phyloP scores from a whole-genome alignment of 1,140 invertebrate species.

The Drosophila bipectinata region DNA sequence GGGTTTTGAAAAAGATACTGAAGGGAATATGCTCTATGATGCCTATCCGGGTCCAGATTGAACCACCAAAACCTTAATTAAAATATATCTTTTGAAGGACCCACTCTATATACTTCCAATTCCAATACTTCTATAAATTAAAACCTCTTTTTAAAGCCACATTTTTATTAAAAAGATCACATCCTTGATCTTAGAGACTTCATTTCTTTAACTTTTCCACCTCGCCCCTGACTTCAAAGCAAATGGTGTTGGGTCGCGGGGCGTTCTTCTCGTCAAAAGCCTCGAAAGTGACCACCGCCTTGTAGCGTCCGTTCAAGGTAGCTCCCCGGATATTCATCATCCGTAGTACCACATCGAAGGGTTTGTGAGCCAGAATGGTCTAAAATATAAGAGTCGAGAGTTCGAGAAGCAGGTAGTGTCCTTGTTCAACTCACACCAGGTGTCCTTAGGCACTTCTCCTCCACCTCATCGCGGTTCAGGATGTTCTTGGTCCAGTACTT shows the following conservation, averaged over 20 bases:
- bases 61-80: too few relatives aligned
- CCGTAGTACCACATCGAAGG: conserved; percentile 48
- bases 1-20: too few relatives aligned
- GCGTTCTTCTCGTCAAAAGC: conserved; percentile 48
- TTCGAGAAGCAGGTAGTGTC: not conserved
- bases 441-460: conserved; percentile 35
- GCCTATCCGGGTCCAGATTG: too few relatives aligned
- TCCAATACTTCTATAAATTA: too few relatives aligned
- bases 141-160: too few relatives aligned
- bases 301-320: conserved; percentile 52
- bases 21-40: too few relatives aligned
- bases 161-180: too few relatives aligned
- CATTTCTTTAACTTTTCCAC: conserved; percentile 30
- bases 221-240: conserved; percentile 61
- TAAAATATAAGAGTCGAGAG: conserved; percentile 13
- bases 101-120: too few relatives aligned
- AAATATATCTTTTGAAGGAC: too few relatives aligned
- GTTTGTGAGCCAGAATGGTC: conserved; percentile 40
- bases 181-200: not conserved
- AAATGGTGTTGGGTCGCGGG: conserved; percentile 30
- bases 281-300: conserved; percentile 46
- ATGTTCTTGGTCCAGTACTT: conserved; percentile 55
- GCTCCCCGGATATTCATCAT: conserved; percentile 24
- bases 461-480: conserved; percentile 13
- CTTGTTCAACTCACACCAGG: conserved; percentile 44